A percentile compares a stretch with the other conserved stretches of the same genome.
Evolutionary conservation across 30 jellyfish, hydroid and myxozoan genomes (phyloP).

Genomic region (Pseudorhiza aurosa): DNA sequence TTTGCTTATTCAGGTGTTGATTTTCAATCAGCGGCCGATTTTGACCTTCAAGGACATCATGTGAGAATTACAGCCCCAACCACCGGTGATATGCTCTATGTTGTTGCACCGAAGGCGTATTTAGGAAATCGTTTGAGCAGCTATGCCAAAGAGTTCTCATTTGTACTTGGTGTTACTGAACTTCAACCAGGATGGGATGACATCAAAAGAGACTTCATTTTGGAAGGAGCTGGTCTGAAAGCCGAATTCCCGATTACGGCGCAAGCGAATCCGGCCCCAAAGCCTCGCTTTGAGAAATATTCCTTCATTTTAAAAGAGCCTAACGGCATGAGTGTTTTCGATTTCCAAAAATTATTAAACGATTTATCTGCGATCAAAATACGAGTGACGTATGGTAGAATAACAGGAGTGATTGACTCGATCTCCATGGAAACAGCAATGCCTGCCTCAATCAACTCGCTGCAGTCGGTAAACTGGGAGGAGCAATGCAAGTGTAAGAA

Average conservation of each 20-base stretch:
- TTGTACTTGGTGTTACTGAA: conserved; percentile 79
- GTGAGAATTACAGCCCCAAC: conserved; percentile 63
- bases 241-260: conserved; percentile 83
- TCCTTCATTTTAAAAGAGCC: conserved; percentile 80
- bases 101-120: conserved; percentile 83
- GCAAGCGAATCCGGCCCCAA: conserved; percentile 74
- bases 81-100: conserved; percentile 65
- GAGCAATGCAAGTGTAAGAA: conserved; percentile 84
- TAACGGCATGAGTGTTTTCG: conserved; percentile 78
- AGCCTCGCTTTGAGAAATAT: conserved; percentile 60
- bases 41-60: conserved; percentile 64
- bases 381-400: conserved; percentile 75
- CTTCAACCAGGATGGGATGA: conserved; percentile 53
- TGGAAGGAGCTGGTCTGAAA: conserved; percentile 90
- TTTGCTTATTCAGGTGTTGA: conserved; percentile 74
- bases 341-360: conserved; percentile 75
- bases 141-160: conserved; percentile 75
- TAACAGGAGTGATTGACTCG: conserved; percentile 70
- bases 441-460: conserved; percentile 79
- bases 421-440: conserved; percentile 74
- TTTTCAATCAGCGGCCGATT: conserved; percentile 42
- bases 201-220: conserved; percentile 66
- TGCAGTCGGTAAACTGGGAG: conserved; percentile 90
- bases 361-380: conserved; percentile 86
- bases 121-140: conserved; percentile 94